Percentiles rank a stretch among this genome's conserved stretches.
Evolutionary conservation across 2,888 invertebrate genomes (phyloP).

Genomic region (Eulithis prunata): DNA sequence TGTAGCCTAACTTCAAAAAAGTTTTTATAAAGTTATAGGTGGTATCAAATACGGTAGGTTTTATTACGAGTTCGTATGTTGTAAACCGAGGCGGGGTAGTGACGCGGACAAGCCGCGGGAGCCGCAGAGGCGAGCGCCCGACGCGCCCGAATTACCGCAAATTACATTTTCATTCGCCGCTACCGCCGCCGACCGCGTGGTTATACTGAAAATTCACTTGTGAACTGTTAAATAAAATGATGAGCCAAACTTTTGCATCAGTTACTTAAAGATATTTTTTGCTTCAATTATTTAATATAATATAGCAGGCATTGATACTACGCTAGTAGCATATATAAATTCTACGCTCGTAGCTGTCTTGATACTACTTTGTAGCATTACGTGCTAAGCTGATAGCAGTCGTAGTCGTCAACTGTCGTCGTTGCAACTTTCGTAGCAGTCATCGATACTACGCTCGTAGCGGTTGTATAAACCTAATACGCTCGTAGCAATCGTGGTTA

Average conservation of each 20-base stretch:
- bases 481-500: no score
- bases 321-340: no score
- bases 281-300: no score
- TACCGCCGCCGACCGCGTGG: slow-evolving; percentile 45
- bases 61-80: slow-evolving; percentile 47
- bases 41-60: slow-evolving; percentile 22
- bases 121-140: slow-evolving; percentile 48
- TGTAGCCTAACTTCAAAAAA: not conserved
- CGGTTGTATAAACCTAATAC: no score
- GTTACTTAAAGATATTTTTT: not conserved
- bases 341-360: no score
- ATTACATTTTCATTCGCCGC: slow-evolving; percentile 76
- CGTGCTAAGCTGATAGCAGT: no score
- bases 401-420: no score
- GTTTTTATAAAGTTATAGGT: not conserved
- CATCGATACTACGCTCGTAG: no score
- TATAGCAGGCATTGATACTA: no score
- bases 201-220: slow-evolving; percentile 32
- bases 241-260: slow-evolving; percentile 16
- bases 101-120: slow-evolving; percentile 56
- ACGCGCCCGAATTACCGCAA: slow-evolving; percentile 71
- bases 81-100: slow-evolving; percentile 46
- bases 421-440: no score
- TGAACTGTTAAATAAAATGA: slow-evolving; percentile 30
- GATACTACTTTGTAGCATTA: no score